Base-by-base conservation (phyloP, 2,797 vertebrate genomes). In the Hozukius guyotensis region DNA sequence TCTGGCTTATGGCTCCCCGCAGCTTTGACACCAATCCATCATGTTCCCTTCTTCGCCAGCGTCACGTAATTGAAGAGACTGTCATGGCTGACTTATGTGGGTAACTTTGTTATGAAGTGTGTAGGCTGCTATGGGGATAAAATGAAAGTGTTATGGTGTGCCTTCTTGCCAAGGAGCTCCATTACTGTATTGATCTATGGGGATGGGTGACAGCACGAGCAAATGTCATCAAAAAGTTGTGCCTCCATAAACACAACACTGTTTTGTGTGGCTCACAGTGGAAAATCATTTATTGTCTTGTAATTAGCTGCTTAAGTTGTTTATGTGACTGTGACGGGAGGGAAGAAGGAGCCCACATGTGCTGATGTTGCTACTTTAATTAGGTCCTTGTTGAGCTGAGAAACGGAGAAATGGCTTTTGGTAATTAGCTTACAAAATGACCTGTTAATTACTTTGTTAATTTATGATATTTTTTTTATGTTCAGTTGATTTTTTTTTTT, bases 41-140 rank as follows among this genome's bases (percentile, higher is more conserved):
- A 90, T 27, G 67, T 72, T 77, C 69, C 85, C 88, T 91, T 91
- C 89, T 88, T 89, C 77, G 24, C 78, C 74, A 25, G 64, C 82
- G 88, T 91, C 92, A 90, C 70, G 71, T 90, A 89, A 94, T 93
- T 91, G 93, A 94, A 86, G 82, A 74, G 84, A 83, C 89, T 89
- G 92, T 92, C 93, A 91, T 64, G 73, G 59, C 76, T 92, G 93
- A 93, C 89, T 94, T 93, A 94, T 89, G 88, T 73, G 67, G 70
- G 76, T 78, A 90, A 87, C 88, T 92, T 84, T 82, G 78, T 91
- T 89, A 85, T 89, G 82, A 89, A 82, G 89, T 81, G 86, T 81
- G 85, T 72, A 20, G 24, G 38, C 24, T 27, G 63, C 24, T 27
- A 77, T 49, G 36, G 71, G 68, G 78, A 86, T 81, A 69, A 90